Percentiles rank a stretch among this genome's conserved stretches.
These are phyloP conservation scores for Archips xylosteana DNA, from an alignment of 2,888 invertebrate genomes.

Conservation along the genomic window DNA sequence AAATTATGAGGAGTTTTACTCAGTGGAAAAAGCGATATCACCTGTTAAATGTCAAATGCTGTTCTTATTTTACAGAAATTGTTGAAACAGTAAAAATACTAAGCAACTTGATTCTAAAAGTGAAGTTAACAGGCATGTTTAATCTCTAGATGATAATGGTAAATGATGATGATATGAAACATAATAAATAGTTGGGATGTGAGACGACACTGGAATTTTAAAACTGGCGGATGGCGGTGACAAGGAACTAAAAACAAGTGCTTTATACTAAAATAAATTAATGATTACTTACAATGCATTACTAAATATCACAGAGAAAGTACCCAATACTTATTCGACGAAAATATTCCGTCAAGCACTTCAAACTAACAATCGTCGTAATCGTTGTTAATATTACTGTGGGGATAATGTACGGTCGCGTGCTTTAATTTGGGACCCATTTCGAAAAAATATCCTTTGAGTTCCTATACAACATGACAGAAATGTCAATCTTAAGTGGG, in stretches of 20 bases:
- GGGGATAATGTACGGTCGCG: neutral
- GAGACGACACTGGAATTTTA: constrained; percentile 42
- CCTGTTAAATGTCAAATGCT: neutral
- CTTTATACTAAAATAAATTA: constrained; percentile 76
- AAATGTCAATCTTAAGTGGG: too few species aligned
- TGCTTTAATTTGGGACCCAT: too few species aligned
- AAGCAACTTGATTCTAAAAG: neutral
- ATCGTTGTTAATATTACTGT: neutral
- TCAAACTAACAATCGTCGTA: constrained; percentile 53
- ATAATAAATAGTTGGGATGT: constrained; percentile 27
- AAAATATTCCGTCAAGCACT: constrained; percentile 77
- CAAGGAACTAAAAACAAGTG: constrained; percentile 37
- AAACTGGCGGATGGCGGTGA: constrained; percentile 36
- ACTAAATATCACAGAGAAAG: constrained; percentile 85
- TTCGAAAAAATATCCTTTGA: too few species aligned
- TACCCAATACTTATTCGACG: constrained; percentile 84
- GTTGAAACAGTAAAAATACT: neutral
- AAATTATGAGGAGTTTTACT: neutral
- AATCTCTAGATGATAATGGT: constrained; percentile 22
- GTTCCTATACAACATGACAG: too few species aligned
- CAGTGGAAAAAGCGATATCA: neutral
- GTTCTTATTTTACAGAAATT: constrained; percentile 6
- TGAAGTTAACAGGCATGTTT: neutral
- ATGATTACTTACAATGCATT: constrained; percentile 78
- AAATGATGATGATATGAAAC: constrained; percentile 20